Evolutionary conservation across 1,140 invertebrate species (phyloP).

Genomic region (Tribolium madens): DNA sequence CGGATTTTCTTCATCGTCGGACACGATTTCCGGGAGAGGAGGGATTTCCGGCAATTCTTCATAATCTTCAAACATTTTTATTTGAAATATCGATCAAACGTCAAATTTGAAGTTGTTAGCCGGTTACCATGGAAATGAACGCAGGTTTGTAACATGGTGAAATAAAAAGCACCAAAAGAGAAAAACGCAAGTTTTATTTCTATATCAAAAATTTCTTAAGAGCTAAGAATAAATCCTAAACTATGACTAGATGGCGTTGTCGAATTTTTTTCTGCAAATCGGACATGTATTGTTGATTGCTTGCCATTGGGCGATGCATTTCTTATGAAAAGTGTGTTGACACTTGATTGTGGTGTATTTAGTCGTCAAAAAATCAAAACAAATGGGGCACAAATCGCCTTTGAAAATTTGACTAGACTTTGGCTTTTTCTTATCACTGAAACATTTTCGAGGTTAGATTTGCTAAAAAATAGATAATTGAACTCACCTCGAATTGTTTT

Average conservation of each 20-base stretch:
- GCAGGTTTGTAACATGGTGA: not conserved
- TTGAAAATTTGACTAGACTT: not conserved
- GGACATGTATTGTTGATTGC: not conserved
- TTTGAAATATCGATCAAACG: slow-evolving; percentile 13
- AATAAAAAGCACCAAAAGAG: not conserved
- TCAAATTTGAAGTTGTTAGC: not conserved
- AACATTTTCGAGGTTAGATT: not conserved
- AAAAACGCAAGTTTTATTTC: not conserved
- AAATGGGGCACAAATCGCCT: not conserved
- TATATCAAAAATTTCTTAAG: not conserved
- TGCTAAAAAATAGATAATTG: not conserved
- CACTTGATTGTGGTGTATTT: not conserved
- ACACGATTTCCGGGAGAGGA: slow-evolving; percentile 64
- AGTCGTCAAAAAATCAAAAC: not conserved
- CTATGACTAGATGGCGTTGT: not conserved
- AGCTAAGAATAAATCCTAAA: not conserved
- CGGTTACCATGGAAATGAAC: not conserved
- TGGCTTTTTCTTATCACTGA: not conserved
- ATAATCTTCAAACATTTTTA: slow-evolving; percentile 48
- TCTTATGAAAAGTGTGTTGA: slow-evolving; percentile 2
- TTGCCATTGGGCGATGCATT: not conserved
- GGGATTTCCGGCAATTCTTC: slow-evolving; percentile 59
- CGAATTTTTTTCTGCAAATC: not conserved
- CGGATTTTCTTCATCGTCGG: slow-evolving; percentile 62
- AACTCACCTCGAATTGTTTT: not conserved